Base-by-base conservation (phyloP, 2,113 vertebrate species). In the Hippolais icterina region DNA sequence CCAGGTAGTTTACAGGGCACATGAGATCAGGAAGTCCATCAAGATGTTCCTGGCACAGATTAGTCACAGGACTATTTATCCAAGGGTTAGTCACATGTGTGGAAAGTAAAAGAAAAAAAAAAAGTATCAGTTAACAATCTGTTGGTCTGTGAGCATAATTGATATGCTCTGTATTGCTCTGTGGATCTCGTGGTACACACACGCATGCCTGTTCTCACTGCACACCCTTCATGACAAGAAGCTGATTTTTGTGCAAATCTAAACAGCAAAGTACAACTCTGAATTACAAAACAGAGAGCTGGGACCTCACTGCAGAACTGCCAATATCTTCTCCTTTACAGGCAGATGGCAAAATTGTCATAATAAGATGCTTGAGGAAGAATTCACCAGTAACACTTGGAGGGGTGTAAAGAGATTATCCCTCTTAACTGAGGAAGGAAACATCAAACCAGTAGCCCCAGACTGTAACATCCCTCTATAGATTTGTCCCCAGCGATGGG, bases 21-120 rank as follows among this genome's bases (percentile, higher is more conserved):
- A 90, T 0, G 2, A 81, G 83, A 97, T 83, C 93, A 76, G 94
- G 93, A 96, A 97, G 95, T 97, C 86, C 93, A 92, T 64, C 83
- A 69, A 69, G 72, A 95, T 39, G 90, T 93, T 92, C 92, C 90
- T 87, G 89, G 88, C 74, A 93, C 24, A 60, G 83, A 84, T 97
- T 94, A 96, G 90, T 97, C 96, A 96, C 86, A 82, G 59, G 72
- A 61, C n/a, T 93, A 15, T 93, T 89, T 92, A 96, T 71, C 76
- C 72, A 96, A 95, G 90, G 85, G 88, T 96, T 92, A 97, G 88
- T 96, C 93, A 91, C 93, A 93, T 75, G 86, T 71, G 37, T 64
- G 83, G 87, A 95, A 96, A 90, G 60, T 47, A 20, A n/a, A 39
- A 44, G 15, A 54, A 63, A 31, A 33, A 44, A 60, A 82, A 78